Evolutionary conservation across 2,888 invertebrate genomes (phyloP).

Genomic region (Serripes groenlandicus): DNA sequence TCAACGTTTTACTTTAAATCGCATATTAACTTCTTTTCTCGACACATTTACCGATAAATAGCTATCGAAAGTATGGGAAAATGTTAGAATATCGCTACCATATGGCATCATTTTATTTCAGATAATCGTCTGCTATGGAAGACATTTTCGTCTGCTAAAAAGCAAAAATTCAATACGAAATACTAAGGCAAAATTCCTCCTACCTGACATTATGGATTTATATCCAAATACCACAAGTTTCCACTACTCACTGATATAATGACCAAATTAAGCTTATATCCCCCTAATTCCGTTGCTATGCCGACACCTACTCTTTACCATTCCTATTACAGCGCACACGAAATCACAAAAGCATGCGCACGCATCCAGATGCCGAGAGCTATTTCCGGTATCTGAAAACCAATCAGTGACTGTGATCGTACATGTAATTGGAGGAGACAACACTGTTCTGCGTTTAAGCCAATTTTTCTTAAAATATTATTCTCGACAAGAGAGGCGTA

Average conservation of each 20-base stretch:
- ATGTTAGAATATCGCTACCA: background rate
- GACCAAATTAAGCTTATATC: conserved; percentile 9
- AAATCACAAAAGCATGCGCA: conserved; percentile 15
- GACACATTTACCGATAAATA: too few species aligned
- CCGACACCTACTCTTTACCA: conserved; percentile 10
- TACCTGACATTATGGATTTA: conserved; percentile 9
- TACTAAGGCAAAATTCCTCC: background rate
- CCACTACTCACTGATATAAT: background rate
- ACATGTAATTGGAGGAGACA: background rate
- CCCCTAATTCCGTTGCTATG: conserved; percentile 19
- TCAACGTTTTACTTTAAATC: too few species aligned
- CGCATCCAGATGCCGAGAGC: background rate
- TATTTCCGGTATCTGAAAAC: conserved; percentile 12
- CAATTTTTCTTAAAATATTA: too few species aligned
- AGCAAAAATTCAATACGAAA: background rate
- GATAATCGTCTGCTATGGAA: background rate
- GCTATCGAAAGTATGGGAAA: background rate
- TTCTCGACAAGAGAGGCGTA: too few species aligned
- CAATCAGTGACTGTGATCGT: background rate
- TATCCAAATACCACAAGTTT: background rate
- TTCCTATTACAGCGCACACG: conserved; percentile 20
- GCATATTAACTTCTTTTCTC: too few species aligned
- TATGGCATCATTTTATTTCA: conserved; percentile 4
- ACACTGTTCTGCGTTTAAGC: too few species aligned
- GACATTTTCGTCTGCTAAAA: background rate